These are phyloP conservation scores for Ornithorhynchus anatinus DNA, from an alignment of 2,113 vertebrate species.

Conservation along the genomic window DNA sequence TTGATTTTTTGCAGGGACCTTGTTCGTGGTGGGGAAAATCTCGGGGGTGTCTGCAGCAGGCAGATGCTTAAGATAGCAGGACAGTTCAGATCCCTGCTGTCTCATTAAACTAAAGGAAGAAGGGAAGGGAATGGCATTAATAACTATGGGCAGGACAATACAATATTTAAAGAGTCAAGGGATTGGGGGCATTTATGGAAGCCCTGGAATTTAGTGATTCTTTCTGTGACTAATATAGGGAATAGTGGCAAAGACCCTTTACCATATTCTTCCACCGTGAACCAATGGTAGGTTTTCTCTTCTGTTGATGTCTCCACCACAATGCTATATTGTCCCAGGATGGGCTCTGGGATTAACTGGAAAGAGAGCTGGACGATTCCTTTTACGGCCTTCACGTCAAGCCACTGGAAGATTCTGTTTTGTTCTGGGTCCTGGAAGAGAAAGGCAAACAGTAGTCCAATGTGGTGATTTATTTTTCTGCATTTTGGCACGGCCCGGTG, in stretches of 20 bases:
- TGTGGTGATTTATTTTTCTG: background rate
- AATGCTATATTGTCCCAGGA: conserved; percentile 58
- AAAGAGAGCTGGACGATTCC: conserved; percentile 54
- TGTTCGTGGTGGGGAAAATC: too few species aligned
- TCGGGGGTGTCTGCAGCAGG: too few species aligned
- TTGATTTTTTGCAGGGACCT: too few species aligned
- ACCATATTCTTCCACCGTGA: conserved; percentile 66
- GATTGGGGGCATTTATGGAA: background rate
- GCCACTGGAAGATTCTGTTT: conserved; percentile 65
- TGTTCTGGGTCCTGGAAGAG: conserved; percentile 53
- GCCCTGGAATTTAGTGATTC: background rate
- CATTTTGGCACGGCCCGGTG: background rate
- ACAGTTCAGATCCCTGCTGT: too few species aligned
- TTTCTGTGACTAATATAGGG: background rate
- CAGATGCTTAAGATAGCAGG: too few species aligned
- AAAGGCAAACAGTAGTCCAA: background rate
- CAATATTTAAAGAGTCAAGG: too few species aligned
- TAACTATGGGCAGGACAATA: too few species aligned
- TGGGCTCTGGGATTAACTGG: conserved; percentile 49
- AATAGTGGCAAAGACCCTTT: background rate
- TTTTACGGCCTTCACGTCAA: conserved; percentile 12
- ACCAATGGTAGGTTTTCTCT: conserved; percentile 21
- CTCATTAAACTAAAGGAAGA: too few species aligned
- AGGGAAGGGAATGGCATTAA: too few species aligned
- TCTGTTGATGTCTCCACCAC: conserved; percentile 5